phyloP scores from a whole-genome alignment of 2,797 vertebrate genomes.

The Sebastes umbrosus region DNA sequence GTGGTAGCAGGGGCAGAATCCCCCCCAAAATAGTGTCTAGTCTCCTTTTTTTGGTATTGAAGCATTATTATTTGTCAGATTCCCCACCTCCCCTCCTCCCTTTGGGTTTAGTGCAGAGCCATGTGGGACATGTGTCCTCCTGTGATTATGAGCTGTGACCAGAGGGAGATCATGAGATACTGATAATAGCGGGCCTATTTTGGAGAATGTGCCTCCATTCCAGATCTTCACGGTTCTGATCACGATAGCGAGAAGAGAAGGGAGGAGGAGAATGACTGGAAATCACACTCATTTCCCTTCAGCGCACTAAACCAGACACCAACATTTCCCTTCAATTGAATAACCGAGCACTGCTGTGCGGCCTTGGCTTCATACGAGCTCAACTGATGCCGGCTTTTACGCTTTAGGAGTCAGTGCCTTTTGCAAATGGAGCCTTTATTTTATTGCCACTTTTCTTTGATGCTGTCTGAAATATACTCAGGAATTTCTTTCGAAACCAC shows the following conservation, averaged over 20 bases:
- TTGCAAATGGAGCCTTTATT: background rate
- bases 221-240: conserved; percentile 59
- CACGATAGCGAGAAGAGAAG: conserved; percentile 2
- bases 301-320: background rate
- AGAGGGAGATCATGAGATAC: conserved; percentile 49
- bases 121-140: conserved; percentile 24
- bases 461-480: background rate
- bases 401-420: background rate
- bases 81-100: background rate
- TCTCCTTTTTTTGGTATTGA: background rate
- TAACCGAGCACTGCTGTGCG: background rate
- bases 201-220: conserved; percentile 36
- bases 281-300: conserved; percentile 22
- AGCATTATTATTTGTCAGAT: conserved; percentile 19
- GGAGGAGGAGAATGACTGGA: conserved; percentile 46
- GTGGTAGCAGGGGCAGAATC: conserved; percentile 47
- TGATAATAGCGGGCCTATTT: conserved; percentile 54
- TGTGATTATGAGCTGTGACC: conserved; percentile 61
- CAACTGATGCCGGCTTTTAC: background rate
- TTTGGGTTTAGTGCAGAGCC: conserved; percentile 20
- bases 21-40: background rate
- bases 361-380: background rate
- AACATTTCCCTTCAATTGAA: conserved; percentile 5
- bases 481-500: background rate
- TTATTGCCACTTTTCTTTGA: background rate